A percentile compares a stretch with the other conserved stretches of the same genome.
phyloP scores from a whole-genome alignment of 2,113 vertebrate species.

The Hemicordylus capensis region DNA sequence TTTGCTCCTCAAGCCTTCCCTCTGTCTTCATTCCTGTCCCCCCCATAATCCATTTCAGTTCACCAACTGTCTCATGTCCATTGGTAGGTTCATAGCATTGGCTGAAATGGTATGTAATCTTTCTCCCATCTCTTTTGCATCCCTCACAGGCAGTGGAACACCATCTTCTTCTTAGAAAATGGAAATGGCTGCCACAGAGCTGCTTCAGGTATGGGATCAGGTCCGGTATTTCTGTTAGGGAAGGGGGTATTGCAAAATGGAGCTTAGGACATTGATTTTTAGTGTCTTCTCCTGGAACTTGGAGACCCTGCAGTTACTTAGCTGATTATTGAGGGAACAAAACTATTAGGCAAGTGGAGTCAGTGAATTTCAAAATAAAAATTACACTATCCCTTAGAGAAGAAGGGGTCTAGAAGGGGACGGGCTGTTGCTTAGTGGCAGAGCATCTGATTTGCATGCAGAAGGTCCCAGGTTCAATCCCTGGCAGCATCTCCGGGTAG shows the following conservation, averaged over 20 bases:
- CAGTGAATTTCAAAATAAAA: not conserved
- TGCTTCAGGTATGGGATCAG: not conserved
- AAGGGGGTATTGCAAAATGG: not conserved
- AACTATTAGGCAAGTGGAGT: too few relatives aligned
- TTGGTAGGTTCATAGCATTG: not conserved
- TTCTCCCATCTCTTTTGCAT: not conserved
- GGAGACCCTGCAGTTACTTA: too few relatives aligned
- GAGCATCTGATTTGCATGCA: too few relatives aligned
- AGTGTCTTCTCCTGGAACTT: too few relatives aligned
- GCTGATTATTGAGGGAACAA: too few relatives aligned
- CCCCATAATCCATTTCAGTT: not conserved
- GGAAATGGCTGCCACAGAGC: not conserved
- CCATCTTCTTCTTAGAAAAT: not conserved
- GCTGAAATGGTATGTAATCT: not conserved
- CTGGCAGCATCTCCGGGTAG: too few relatives aligned
- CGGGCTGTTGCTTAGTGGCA: not conserved
- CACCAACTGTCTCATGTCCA: not conserved
- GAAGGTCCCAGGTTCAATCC: too few relatives aligned
- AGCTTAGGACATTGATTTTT: not conserved
- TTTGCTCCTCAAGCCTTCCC: too few relatives aligned
- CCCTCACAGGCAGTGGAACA: not conserved
- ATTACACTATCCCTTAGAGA: too few relatives aligned
- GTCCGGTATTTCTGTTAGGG: not conserved
- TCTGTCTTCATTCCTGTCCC: too few relatives aligned
- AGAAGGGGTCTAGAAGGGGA: too few relatives aligned